Evolutionary conservation across 2,113 vertebrate genomes (phyloP), one percentile per base, ranked within the genome.

Genomic region (Xenus cinereus): DNA sequence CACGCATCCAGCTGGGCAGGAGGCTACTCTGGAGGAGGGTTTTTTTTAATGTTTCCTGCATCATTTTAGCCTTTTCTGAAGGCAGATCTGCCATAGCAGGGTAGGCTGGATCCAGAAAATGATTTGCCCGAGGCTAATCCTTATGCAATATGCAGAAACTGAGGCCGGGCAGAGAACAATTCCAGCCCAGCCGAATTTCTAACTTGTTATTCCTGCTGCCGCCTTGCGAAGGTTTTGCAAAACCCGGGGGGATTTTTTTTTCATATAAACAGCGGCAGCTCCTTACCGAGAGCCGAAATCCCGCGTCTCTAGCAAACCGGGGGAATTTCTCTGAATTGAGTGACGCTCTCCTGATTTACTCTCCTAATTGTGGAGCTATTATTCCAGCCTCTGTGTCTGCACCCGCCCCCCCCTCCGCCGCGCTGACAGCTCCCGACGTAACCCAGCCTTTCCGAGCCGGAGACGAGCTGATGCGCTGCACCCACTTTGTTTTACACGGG

Each of bases 281-380:
- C 91, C 22, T 2, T 5, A 0, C 60, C 23, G 8, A 35, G 72
- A 85, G 83, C 66, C 80, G 3, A 56, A 83, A 69, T 18, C 69
- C 75, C 2, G 0, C 2, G 0, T 22, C 90, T 86, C 37, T 9
- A 41, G 48, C 64, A 92, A 50, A 68, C 20, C 43, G 33, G 57
- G 66, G 76, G 84, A 28, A 88, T 68, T 84, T 89, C 93, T 87
- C 13, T 66, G 75, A 88, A 32, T 0, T 37, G 93, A 95, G 85
- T 71, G 90, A 91, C 6, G 54, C 43, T 94, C 87, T 87, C 75
- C 87, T 51, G 85, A 74, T 88, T 93, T 90, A 59, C 91, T 85
- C 9, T 5, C 87, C 90, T 74, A 77, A 94, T 90, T 73, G 78
- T 41, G 50, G 93, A 95, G 81, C 92, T 95, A 45, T 90, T 89